Base-by-base conservation (phyloP, 2,113 vertebrate genomes). In the Ranitomeya imitator region DNA sequence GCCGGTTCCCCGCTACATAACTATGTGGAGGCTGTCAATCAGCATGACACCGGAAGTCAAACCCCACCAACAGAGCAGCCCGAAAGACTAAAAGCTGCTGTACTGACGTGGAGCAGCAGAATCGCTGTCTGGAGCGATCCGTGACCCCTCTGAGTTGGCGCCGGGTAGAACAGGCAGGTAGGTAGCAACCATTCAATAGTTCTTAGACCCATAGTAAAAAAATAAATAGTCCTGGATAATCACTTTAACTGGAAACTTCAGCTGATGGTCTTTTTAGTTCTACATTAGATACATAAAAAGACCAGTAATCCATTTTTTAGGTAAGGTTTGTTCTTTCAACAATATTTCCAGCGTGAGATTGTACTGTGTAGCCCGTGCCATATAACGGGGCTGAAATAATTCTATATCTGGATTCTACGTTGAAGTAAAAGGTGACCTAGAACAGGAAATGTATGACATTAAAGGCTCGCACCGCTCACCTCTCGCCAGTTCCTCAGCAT, bases 401-500 rank as follows among this genome's bases (percentile, higher is more conserved):
- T 31, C 7, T 12, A 80, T 9, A 80, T 26, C 16, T 31, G 23
- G 14, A 59, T 31, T 15, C 13, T 23, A 14, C 7, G 6, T 55
- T 57, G 0, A 59, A 14, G 51, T 14, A 13, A 55, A 52, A 14
- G 45, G 26, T 76, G 55, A 14, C 37, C 61, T 63, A 7, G 13
- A 67, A 63, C 63, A 55, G 63, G 51, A 69, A 84, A 55, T 18
- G 21, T 67, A 67, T 11, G 60, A 83, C 21, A 45, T 83, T 21
- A 51, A 37, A 83, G 63, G 6, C 21, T 23, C 1, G 59, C 6
- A 45, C 78, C 69, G 90, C 96, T 8, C 93, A 99, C 98, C 96
- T 99, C 98, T 91, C 97, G 95, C 98, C 98, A 99, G 92, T 91
- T 99, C 88, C 97, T 96, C 76, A 99, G 89, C 60, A 95, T 95